Conservation (phyloP, 1,140 invertebrate genomes). For the Venustaconcha ellipsiformis region DNA sequence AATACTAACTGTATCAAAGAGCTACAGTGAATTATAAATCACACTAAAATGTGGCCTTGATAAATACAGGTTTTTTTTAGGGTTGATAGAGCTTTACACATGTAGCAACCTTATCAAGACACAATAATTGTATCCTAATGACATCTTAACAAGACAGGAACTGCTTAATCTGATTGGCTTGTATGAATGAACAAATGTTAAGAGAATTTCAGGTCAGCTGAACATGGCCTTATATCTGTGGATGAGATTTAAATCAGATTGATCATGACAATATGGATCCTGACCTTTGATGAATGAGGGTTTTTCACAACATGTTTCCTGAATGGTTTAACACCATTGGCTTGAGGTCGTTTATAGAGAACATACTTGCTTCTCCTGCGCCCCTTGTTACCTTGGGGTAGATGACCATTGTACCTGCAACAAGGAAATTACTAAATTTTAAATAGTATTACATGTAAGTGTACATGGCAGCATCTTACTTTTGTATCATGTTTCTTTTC, state of each 20-base stretch:
- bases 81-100: neutral
- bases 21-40: too few relatives aligned
- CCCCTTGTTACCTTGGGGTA: conserved; percentile 92
- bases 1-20: too few relatives aligned
- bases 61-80: too few relatives aligned
- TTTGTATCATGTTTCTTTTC: too few relatives aligned
- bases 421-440: neutral
- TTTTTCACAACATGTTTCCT: conserved; percentile 94
- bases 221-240: neutral
- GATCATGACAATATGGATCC: neutral
- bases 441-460: too few relatives aligned
- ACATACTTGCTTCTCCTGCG: conserved; percentile 94
- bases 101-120: neutral
- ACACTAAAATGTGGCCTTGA: too few relatives aligned
- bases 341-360: conserved; percentile 82
- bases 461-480: too few relatives aligned
- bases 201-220: neutral
- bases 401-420: conserved; percentile 93
- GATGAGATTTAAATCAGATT: neutral
- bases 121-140: neutral
- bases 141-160: neutral
- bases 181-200: neutral
- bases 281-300: conserved; percentile 77
- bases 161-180: neutral
- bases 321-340: conserved; percentile 94